Percentiles rank a stretch among this genome's conserved stretches.
phyloP scores from a whole-genome alignment of 2,797 vertebrate genomes.

The Neosilurus hyrtlii region DNA sequence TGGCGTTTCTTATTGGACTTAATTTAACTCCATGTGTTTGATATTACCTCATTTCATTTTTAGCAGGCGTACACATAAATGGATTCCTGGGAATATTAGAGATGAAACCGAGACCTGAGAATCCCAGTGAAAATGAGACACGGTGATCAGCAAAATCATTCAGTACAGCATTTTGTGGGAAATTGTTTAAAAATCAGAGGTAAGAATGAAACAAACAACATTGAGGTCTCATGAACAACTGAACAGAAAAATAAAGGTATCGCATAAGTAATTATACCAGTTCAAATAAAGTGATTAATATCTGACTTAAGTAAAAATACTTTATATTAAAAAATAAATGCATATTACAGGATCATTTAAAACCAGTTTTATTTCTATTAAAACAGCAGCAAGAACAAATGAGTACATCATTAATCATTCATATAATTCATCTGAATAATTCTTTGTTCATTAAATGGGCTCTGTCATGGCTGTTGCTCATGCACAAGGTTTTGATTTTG shows the following conservation, averaged over 20 bases:
- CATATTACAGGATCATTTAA: not conserved
- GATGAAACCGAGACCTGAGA: not conserved
- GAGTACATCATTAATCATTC: not conserved
- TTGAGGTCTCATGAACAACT: not conserved
- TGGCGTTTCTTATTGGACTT: conserved; percentile 40
- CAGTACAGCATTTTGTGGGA: not conserved
- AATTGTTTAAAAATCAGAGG: not conserved
- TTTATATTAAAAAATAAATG: not conserved
- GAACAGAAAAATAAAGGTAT: not conserved
- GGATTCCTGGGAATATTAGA: conserved; percentile 16
- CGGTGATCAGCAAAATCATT: not conserved
- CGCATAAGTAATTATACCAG: not conserved
- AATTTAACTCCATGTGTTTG: conserved; percentile 42
- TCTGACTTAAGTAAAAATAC: not conserved
- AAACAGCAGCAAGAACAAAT: not conserved
- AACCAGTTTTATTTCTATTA: not conserved
- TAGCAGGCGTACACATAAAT: conserved; percentile 6
- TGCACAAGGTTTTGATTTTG: too few relatives aligned
- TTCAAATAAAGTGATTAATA: not conserved
- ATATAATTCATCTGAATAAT: not conserved
- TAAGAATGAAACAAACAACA: not conserved
- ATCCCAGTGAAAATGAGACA: conserved; percentile 4
- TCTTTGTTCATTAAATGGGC: not conserved
- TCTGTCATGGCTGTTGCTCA: too few relatives aligned
- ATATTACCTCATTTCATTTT: conserved; percentile 23